phyloP scores from a whole-genome alignment of 1,140 invertebrate genomes.

The Sinella curviseta region DNA sequence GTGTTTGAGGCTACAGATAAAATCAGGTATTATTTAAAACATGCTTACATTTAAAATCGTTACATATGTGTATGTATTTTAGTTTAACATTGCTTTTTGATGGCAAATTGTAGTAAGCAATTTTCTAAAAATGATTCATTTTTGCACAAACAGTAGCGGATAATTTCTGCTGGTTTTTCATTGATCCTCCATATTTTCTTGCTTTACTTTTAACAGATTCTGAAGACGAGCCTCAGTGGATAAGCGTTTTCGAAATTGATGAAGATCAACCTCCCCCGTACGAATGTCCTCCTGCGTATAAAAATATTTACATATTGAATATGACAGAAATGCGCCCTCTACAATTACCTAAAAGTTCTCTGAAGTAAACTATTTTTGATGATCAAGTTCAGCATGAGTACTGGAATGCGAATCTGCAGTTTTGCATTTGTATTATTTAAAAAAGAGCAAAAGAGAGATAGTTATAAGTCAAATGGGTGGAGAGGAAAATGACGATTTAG shows the following conservation, averaged over 20 bases:
- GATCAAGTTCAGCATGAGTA: too few species aligned
- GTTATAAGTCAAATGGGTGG: too few species aligned
- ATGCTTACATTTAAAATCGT: neutral
- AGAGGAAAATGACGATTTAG: neutral
- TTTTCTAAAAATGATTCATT: too few species aligned
- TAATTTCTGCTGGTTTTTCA: too few species aligned
- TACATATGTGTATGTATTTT: too few species aligned
- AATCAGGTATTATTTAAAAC: neutral
- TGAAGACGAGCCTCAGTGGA: neutral
- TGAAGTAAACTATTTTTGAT: neutral
- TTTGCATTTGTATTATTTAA: too few species aligned
- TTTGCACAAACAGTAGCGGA: too few species aligned
- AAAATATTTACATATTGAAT: neutral
- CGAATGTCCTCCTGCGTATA: neutral
- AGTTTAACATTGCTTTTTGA: too few species aligned
- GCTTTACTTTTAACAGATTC: neutral
- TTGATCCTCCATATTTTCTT: neutral
- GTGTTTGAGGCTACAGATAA: neutral
- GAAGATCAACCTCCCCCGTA: neutral
- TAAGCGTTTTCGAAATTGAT: neutral
- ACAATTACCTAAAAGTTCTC: neutral
- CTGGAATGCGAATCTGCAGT: too few species aligned
- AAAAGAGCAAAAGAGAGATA: too few species aligned
- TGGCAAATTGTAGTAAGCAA: too few species aligned
- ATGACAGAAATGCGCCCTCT: neutral